Evolutionary conservation across 2,888 invertebrate genomes (phyloP), one percentile per base, ranked within the genome.

Genomic region (Ferdinandea cuprea): DNA sequence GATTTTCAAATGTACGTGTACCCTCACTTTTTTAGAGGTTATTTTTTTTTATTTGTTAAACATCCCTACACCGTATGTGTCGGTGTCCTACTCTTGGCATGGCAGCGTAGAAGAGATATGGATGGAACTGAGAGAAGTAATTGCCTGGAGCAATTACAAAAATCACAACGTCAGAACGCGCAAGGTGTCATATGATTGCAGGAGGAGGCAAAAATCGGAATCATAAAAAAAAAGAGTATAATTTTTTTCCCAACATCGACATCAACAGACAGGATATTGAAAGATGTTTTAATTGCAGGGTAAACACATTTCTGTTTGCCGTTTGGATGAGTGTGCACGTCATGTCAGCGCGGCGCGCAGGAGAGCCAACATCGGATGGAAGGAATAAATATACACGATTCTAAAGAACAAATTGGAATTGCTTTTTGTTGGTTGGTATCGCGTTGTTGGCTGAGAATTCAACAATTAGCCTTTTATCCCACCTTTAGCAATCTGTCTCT

Each of bases 221-320:
- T 63, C 77, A 72, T 72, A 63, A 68, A 80, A 79, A 73, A 58
- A 74, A 61, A 19, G 32, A 61, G 28, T 19, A 15, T 13, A n/a
- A 25, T 61, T 61, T 73, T 66, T 44, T 65, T 58, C 66, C 58
- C 71, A 78, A 42, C 83, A 73, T 73, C 72, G 72, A 68, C 78
- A 83, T 78, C 83, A 73, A 78, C 83, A 83, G 83, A 83, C 83
- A 83, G 83, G 83, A 83, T 83, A 83, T 83, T 83, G 83, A 83
- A 83, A 83, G 83, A 83, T 83, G 83, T 78, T 83, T 83, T 83
- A 83, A 83, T 83, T 83, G 78, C 78, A 83, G 72, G 72, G 83
- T 83, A 83, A 83, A 83, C 72, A 83, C 61, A 78, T 77, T 44
- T 78, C 78, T 83, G 61, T 83, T 72, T 83, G 72, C 78, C 68